These are phyloP conservation scores for Scaptomyza polygonia DNA, from an alignment of 2,888 invertebrate genomes.

Conservation along the genomic window DNA sequence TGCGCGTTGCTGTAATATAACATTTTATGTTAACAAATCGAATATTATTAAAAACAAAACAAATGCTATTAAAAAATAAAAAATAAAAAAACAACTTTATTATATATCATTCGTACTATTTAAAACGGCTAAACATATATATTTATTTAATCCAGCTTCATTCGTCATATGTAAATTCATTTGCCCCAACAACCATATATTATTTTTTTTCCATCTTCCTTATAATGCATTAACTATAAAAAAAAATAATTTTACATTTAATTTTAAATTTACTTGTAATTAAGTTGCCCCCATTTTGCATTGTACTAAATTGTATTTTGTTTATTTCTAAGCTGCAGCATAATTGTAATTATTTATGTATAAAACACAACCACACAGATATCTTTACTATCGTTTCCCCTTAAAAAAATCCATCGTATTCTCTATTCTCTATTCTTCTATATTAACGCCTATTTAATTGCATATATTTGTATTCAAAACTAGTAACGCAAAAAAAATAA, in stretches of 20 bases:
- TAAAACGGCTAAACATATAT: conserved; percentile 60
- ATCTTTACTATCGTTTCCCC: conserved; percentile 26
- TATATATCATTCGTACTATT: conserved; percentile 41
- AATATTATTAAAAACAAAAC: conserved; percentile 28
- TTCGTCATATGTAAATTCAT: conserved; percentile 79
- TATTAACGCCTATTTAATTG: conserved; percentile 63
- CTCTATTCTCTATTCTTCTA: conserved; percentile 39
- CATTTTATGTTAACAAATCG: conserved; percentile 63
- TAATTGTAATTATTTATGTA: conserved; percentile 77
- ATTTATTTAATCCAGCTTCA: conserved; percentile 50
- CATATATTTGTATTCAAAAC: conserved; percentile 68
- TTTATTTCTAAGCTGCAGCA: conserved; percentile 57
- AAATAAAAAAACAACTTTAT: conserved; percentile 7
- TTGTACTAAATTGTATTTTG: conserved; percentile 74
- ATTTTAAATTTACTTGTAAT: conserved; percentile 58
- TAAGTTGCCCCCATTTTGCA: conserved; percentile 59
- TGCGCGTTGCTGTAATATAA: conserved; percentile 76
- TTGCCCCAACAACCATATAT: conserved; percentile 46
- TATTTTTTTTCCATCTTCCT: conserved; percentile 26
- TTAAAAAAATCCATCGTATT: conserved; percentile 26
- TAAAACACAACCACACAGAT: conserved; percentile 42
- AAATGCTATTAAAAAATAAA: conserved; percentile 6
- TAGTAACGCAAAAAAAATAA: conserved; percentile 61
- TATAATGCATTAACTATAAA: conserved; percentile 45
- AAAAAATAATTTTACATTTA: conserved; percentile 47